Percentiles rank a stretch among this genome's conserved stretches.
Evolutionary conservation across 2,888 invertebrate species (phyloP).

Genomic region (Lutraria lutraria): DNA sequence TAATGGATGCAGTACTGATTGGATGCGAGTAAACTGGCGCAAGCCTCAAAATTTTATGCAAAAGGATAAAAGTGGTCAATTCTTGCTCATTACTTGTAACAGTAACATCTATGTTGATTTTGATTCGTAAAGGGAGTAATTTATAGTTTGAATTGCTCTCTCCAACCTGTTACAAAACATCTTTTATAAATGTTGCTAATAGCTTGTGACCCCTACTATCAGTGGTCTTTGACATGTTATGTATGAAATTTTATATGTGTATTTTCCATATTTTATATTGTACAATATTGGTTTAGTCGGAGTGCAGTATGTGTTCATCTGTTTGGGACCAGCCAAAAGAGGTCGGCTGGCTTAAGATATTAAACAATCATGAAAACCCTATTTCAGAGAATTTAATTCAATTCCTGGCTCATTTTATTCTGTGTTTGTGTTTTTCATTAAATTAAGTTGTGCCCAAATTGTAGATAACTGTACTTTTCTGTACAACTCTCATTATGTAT

Average conservation of each 20-base stretch:
- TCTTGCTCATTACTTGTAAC: neutral
- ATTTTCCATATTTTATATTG: neutral
- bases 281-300: slow-evolving; percentile 57
- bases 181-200: neutral
- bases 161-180: neutral
- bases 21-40: neutral
- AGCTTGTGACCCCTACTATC: neutral
- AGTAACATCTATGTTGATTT: neutral
- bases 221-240: neutral
- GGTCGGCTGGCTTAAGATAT: slow-evolving; percentile 23
- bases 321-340: slow-evolving; percentile 79
- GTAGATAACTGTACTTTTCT: slow-evolving; percentile 49
- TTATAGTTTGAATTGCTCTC: neutral
- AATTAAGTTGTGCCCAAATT: slow-evolving; percentile 1
- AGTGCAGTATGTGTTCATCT: slow-evolving; percentile 85
- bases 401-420: slow-evolving; percentile 39
- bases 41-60: neutral
- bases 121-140: neutral
- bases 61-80: neutral
- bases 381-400: slow-evolving; percentile 24
- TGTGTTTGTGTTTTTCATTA: slow-evolving; percentile 36
- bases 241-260: slow-evolving; percentile 8
- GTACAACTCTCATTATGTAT: slow-evolving; percentile 53
- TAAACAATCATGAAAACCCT: neutral
- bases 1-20: neutral